Evolutionary conservation across 2,888 invertebrate species (phyloP).

Genomic region (Harmothoe impar): DNA sequence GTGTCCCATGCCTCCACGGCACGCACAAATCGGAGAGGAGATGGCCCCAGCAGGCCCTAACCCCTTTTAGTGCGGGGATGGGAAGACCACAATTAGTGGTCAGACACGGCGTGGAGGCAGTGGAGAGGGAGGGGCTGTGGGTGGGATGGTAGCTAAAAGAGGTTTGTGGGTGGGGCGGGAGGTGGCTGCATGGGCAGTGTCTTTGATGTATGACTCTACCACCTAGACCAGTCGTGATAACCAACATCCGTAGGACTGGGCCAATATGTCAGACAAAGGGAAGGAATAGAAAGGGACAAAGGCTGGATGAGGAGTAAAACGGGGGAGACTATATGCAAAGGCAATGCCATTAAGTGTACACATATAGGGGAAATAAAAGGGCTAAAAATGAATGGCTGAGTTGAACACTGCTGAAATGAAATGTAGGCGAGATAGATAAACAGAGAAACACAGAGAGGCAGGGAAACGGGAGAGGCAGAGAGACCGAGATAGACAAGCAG

Average conservation of each 20-base stretch:
- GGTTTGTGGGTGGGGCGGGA: conserved; percentile 9
- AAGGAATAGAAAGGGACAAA: not conserved
- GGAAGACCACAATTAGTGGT: conserved; percentile 56
- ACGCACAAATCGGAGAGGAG: conserved; percentile 48
- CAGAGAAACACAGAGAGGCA: not conserved
- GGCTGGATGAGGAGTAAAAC: not conserved
- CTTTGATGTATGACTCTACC: conserved; percentile 16
- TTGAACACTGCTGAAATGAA: not conserved
- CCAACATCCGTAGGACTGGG: not conserved
- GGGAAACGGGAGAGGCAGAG: not conserved
- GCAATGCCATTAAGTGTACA: not conserved
- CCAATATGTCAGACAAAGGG: conserved; percentile 33
- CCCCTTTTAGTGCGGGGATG: conserved; percentile 54
- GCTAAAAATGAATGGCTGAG: not conserved
- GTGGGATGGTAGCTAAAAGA: not conserved
- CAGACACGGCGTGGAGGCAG: conserved; percentile 27
- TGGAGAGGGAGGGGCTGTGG: not conserved
- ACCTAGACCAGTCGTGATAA: not conserved
- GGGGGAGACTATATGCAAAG: not conserved
- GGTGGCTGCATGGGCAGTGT: not conserved
- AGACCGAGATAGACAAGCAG: not conserved
- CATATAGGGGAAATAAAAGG: not conserved
- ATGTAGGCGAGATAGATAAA: not conserved
- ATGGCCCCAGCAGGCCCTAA: conserved; percentile 56
- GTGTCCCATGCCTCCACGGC: conserved; percentile 1